Evolutionary conservation across 2,797 vertebrate genomes (phyloP).

Genomic region (Propithecus perrieri): DNA sequence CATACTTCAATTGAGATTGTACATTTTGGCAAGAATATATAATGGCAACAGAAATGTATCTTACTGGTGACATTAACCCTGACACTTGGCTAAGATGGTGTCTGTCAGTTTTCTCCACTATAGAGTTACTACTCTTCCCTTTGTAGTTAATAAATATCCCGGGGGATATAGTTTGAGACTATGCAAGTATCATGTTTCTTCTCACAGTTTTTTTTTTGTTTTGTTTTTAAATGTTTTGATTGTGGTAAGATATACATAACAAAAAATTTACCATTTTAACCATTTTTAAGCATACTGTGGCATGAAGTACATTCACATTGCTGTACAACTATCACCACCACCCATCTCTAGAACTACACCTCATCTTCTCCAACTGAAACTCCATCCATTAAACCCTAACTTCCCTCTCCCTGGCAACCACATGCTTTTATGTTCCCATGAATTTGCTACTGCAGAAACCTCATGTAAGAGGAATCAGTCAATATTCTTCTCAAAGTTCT

Average conservation of each 20-base stretch:
- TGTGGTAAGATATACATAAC: not conserved
- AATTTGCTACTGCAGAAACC: not conserved
- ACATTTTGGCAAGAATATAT: not conserved
- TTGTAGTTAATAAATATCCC: not conserved
- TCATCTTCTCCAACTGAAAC: not conserved
- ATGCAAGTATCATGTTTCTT: not conserved
- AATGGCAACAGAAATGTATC: not conserved
- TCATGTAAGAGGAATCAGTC: not conserved
- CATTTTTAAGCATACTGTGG: not conserved
- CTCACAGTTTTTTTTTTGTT: not conserved
- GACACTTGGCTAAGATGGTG: not conserved
- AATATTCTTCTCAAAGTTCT: not conserved
- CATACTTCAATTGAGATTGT: not conserved
- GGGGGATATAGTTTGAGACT: not conserved
- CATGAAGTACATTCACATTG: not conserved
- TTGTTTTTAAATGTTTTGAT: not conserved
- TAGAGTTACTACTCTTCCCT: not conserved
- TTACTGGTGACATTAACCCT: not conserved
- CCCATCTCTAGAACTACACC: not conserved
- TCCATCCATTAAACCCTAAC: not conserved
- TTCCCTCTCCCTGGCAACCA: not conserved
- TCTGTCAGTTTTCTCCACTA: not conserved
- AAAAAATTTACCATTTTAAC: not conserved
- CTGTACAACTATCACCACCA: not conserved
- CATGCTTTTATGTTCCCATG: not conserved